phyloP scores from a whole-genome alignment of 2,888 invertebrate species.

The Tupiocoris notatus region DNA sequence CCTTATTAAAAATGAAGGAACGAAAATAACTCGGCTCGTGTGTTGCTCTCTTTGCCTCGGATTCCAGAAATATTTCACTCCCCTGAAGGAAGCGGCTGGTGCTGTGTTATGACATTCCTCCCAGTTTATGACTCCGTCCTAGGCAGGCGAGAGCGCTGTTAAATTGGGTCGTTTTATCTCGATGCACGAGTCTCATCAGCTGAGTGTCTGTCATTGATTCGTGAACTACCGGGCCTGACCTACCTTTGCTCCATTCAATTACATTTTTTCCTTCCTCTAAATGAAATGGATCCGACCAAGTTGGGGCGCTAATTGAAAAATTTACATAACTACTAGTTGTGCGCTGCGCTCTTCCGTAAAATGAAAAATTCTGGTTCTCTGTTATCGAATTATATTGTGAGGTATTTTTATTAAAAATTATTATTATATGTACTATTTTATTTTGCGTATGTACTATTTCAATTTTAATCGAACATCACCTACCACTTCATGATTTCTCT shows the following conservation, averaged over 20 bases:
- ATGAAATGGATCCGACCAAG: too few species aligned
- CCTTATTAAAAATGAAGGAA: background rate
- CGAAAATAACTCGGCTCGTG: background rate
- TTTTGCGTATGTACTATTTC: too few species aligned
- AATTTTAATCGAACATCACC: too few species aligned
- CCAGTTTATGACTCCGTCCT: background rate
- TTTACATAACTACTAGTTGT: too few species aligned
- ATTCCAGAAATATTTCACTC: background rate
- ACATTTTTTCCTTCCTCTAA: background rate
- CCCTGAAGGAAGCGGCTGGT: background rate
- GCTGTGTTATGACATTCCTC: conserved; percentile 31
- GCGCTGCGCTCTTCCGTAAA: too few species aligned
- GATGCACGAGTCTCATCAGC: background rate
- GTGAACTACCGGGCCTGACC: background rate
- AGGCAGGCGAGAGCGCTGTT: background rate
- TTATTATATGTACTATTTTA: too few species aligned
- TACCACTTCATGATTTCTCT: too few species aligned
- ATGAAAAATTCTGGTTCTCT: too few species aligned
- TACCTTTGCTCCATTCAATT: background rate
- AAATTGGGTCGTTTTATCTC: background rate
- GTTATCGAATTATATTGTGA: too few species aligned
- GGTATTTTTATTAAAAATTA: too few species aligned
- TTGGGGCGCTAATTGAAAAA: too few species aligned
- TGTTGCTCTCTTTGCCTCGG: conserved; percentile 53
- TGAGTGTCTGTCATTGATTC: background rate